These are phyloP conservation scores for Cylindroiulus punctatus DNA, from an alignment of 2,888 invertebrate genomes.

Conservation along the genomic window DNA sequence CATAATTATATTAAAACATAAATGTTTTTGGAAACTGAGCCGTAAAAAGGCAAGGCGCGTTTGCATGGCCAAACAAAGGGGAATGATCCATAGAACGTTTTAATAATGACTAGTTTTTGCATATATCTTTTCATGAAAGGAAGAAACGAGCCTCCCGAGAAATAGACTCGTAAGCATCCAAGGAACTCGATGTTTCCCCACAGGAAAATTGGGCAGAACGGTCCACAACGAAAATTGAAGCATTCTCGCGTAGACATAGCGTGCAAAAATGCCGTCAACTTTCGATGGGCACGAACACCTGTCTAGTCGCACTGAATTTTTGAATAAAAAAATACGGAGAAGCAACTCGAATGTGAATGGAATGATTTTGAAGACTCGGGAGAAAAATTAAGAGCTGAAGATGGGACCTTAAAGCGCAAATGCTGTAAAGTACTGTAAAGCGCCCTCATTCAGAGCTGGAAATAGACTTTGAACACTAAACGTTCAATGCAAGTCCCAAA, in stretches of 20 bases:
- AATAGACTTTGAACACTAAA: too few relatives aligned
- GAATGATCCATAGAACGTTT: slow-evolving; percentile 8
- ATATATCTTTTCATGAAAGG: not conserved
- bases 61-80: slow-evolving; percentile 19
- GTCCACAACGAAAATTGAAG: not conserved
- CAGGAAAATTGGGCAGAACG: not conserved
- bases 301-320: not conserved
- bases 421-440: not conserved
- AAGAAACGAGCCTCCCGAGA: not conserved
- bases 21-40: slow-evolving; percentile 6
- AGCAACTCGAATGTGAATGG: not conserved
- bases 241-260: not conserved
- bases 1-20: slow-evolving; percentile 22
- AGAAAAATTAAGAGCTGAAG: not conserved
- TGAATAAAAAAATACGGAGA: not conserved
- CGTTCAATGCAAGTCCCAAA: too few relatives aligned
- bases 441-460: too few relatives aligned
- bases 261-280: not conserved
- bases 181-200: not conserved
- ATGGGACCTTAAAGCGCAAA: not conserved
- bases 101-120: slow-evolving; percentile 18
- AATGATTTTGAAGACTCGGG: slow-evolving; percentile 6
- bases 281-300: not conserved
- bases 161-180: slow-evolving; percentile 34
- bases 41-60: not conserved